These are phyloP conservation scores for Neolamprologus devosi DNA, from an alignment of 2,113 vertebrate species.

Conservation along the genomic window DNA sequence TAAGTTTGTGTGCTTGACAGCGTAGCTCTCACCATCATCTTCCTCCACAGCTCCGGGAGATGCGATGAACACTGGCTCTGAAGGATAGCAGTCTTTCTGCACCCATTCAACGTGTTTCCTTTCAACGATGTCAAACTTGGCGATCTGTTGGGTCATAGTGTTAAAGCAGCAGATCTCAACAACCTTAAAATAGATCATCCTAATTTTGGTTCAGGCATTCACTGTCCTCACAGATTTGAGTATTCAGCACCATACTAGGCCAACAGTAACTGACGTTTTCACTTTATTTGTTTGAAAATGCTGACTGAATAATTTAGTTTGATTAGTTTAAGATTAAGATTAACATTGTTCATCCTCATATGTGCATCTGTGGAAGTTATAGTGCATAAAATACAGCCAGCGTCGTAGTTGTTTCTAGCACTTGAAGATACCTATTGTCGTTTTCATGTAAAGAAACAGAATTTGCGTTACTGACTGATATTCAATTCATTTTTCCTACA, in stretches of 20 bases:
- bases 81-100: slow-evolving; percentile 78
- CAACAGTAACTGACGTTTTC: background rate
- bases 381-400: background rate
- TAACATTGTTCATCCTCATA: background rate
- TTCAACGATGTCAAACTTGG: slow-evolving; percentile 77
- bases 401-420: background rate
- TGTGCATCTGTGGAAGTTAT: background rate
- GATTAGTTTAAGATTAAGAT: background rate
- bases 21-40: slow-evolving; percentile 76
- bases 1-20: background rate
- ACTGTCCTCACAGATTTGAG: background rate
- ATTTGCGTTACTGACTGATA: background rate
- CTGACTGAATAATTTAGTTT: background rate
- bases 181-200: background rate
- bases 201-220: background rate
- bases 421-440: background rate
- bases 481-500: background rate
- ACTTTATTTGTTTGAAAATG: background rate
- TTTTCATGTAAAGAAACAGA: background rate
- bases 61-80: slow-evolving; percentile 85
- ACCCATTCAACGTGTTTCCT: slow-evolving; percentile 73
- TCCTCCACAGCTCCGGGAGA: slow-evolving; percentile 77
- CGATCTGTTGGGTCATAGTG: slow-evolving; percentile 63
- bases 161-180: background rate
- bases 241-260: background rate